A percentile compares a stretch with the other conserved stretches of the same genome.
Conservation (phyloP, 1,140 invertebrate species). For the Spodoptera frugiperda region DNA sequence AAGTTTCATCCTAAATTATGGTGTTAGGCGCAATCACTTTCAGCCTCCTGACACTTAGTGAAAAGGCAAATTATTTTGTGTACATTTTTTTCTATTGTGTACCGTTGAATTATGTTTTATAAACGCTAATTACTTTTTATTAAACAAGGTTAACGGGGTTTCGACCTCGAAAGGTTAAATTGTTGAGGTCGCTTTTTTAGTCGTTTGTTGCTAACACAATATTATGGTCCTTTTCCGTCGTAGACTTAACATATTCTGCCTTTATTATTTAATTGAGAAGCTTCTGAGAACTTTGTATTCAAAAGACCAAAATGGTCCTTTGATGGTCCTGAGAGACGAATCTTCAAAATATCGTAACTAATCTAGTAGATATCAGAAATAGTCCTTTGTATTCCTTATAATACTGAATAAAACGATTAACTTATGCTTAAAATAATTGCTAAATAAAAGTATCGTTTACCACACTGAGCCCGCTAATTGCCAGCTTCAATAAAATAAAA, state of each 20-base stretch:
- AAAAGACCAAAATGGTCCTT: no score
- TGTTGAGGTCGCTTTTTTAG: background rate
- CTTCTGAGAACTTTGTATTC: no score
- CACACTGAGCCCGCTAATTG: slow-evolving; percentile 16
- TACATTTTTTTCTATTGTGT: slow-evolving; percentile 34
- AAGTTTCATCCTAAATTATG: slow-evolving; percentile 73
- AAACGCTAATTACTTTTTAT: slow-evolving; percentile 38
- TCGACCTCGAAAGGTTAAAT: slow-evolving; percentile 5
- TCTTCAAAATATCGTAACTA: no score
- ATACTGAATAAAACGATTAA: background rate
- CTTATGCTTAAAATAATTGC: background rate
- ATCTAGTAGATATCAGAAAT: no score
- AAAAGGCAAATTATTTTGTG: slow-evolving; percentile 49
- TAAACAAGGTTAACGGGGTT: slow-evolving; percentile 18
- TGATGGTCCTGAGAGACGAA: no score
- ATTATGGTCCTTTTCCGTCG: no score
- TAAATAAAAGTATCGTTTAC: slow-evolving; percentile 17
- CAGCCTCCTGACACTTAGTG: slow-evolving; percentile 51
- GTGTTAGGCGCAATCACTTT: slow-evolving; percentile 70
- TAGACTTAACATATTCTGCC: no score
- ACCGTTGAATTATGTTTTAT: slow-evolving; percentile 19
- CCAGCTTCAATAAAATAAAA: slow-evolving; percentile 22
- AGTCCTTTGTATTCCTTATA: background rate
- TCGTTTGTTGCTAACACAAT: no score
- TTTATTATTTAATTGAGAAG: no score